Evolutionary conservation across 2,888 invertebrate species (phyloP).

Genomic region (Saturnia japonica): DNA sequence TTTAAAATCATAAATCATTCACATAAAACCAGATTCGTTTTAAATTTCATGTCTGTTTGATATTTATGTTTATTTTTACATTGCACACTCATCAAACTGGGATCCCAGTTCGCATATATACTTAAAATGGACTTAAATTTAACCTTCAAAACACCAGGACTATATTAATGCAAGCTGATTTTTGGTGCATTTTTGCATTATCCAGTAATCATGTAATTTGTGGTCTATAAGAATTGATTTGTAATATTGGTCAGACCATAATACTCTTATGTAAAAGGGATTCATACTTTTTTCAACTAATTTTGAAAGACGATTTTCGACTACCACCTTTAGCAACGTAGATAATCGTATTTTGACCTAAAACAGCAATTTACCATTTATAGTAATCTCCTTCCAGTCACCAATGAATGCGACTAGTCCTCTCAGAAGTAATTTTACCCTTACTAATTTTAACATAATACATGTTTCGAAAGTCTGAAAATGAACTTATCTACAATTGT

Average conservation of each 20-base stretch:
- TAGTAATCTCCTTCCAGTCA: too few relatives aligned
- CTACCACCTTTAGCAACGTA: not conserved
- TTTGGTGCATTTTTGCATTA: too few relatives aligned
- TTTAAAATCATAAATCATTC: not conserved
- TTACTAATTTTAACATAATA: too few relatives aligned
- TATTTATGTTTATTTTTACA: conserved; percentile 8
- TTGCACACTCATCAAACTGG: not conserved
- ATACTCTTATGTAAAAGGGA: not conserved
- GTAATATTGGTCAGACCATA: not conserved
- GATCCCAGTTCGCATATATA: not conserved
- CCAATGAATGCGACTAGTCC: not conserved
- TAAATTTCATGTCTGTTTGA: not conserved
- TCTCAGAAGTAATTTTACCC: not conserved
- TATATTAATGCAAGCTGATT: not conserved
- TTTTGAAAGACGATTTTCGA: not conserved
- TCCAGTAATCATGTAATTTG: too few relatives aligned
- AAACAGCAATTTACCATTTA: too few relatives aligned
- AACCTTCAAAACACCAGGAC: not conserved
- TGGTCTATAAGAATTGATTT: too few relatives aligned
- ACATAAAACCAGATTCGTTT: not conserved
- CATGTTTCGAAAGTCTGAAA: not conserved
- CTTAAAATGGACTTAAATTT: not conserved
- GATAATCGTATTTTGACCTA: not conserved
- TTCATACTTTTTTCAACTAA: not conserved
- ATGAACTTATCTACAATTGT: not conserved